Conservation (phyloP, 53 echinoderm and acorn worm genomes). For the Stichopus horrens region DNA sequence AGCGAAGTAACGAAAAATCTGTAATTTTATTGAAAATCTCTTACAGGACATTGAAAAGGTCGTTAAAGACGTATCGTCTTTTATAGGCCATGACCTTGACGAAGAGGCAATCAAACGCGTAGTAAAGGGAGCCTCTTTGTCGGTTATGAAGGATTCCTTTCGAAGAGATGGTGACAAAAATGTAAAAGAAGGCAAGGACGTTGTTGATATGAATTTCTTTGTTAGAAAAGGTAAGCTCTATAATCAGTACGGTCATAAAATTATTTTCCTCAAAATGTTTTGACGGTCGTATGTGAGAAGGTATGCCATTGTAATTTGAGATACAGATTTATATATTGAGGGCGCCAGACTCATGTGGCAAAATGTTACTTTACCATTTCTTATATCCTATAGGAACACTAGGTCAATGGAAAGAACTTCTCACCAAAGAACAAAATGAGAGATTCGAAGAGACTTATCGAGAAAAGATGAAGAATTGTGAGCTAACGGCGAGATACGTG, state of each 20-base stretch:
- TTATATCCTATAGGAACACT: background rate
- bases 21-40: background rate
- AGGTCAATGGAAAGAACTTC: conserved; percentile 5
- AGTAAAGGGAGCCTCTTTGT: background rate
- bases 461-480: conserved; percentile 18
- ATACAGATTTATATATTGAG: no score
- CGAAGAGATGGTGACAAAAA: background rate
- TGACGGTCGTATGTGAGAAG: background rate
- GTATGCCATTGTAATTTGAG: background rate
- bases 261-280: background rate
- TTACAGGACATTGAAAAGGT: conserved; percentile 13
- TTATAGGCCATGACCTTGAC: background rate
- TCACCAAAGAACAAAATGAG: conserved; percentile 7
- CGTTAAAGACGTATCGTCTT: conserved; percentile 7
- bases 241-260: background rate
- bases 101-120: conserved; percentile 4
- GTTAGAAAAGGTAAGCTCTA: background rate
- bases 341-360: background rate
- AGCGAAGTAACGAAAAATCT: no score
- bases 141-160: background rate
- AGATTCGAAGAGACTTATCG: background rate
- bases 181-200: background rate
- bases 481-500: background rate
- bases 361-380: background rate
- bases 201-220: conserved; percentile 5